Conservation (phyloP, 2,888 invertebrate species). For the Polietes domitor region DNA sequence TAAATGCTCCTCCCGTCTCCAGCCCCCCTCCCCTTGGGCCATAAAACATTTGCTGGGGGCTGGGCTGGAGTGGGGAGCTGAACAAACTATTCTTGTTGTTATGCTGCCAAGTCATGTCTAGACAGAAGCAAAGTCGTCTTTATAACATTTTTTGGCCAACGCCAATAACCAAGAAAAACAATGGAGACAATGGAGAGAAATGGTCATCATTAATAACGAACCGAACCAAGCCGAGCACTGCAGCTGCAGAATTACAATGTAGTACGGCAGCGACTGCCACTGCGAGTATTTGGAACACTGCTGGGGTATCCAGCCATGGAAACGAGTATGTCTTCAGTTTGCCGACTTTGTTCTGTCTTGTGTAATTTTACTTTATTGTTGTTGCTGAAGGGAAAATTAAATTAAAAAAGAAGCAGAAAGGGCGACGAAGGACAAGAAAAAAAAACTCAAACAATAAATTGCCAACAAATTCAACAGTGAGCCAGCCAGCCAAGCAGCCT, state of each 20-base stretch:
- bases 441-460: slow-evolving; percentile 24
- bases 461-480: not conserved
- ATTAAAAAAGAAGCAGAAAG: not conserved
- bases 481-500: too few species aligned
- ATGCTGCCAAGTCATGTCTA: slow-evolving; percentile 18
- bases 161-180: not conserved
- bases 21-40: too few species aligned
- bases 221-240: not conserved
- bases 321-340: not conserved
- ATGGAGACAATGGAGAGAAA: not conserved
- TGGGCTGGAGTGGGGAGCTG: too few species aligned
- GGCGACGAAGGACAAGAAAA: not conserved
- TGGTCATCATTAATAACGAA: slow-evolving; percentile 28
- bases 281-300: slow-evolving; percentile 15
- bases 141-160: not conserved
- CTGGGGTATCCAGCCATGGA: not conserved
- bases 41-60: too few species aligned
- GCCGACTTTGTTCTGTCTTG: not conserved
- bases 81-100: not conserved
- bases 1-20: too few species aligned
- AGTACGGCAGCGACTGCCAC: not conserved
- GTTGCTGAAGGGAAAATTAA: slow-evolving; percentile 1
- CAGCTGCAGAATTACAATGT: not conserved
- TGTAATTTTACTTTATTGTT: slow-evolving; percentile 8
- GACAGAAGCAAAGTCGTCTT: not conserved